Percentiles rank a stretch among this genome's conserved stretches.
Conservation (phyloP, 2,888 invertebrate genomes). For the Eulithis prunata region DNA sequence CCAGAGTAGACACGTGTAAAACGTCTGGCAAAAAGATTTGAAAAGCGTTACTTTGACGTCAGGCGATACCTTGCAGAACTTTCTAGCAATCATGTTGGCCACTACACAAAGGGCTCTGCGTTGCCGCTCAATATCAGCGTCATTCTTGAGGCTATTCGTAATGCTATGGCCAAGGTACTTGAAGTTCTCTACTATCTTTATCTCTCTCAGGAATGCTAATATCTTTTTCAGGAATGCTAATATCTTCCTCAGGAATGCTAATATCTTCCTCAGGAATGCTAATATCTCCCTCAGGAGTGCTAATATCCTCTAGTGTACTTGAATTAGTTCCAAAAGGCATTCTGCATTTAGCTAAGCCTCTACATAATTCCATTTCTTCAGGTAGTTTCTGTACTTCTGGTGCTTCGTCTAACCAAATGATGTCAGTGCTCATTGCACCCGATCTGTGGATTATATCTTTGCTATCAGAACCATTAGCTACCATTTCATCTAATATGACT, state of each 20-base stretch:
- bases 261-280: too few relatives aligned
- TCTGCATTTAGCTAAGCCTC: constrained; percentile 18
- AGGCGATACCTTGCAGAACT: neutral
- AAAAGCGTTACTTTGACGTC: neutral
- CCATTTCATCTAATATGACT: neutral
- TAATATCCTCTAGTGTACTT: neutral
- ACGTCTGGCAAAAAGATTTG: neutral
- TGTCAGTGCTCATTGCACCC: constrained; percentile 1
- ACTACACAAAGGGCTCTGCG: too few relatives aligned
- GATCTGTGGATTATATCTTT: neutral
- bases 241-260: too few relatives aligned
- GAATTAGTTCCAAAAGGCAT: constrained; percentile 21
- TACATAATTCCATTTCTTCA: constrained; percentile 1
- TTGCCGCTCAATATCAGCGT: too few relatives aligned
- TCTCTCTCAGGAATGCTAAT: neutral
- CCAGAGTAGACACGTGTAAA: neutral
- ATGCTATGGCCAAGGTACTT: too few relatives aligned
- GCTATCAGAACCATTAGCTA: neutral
- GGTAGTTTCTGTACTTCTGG: constrained; percentile 13
- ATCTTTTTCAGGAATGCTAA: neutral
- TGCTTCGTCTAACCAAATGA: constrained; percentile 10
- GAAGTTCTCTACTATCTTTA: too few relatives aligned
- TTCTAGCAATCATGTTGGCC: neutral
- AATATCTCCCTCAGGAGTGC: neutral
- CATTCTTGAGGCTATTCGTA: too few relatives aligned